Evolutionary conservation across 2,113 vertebrate genomes (phyloP).

Genomic region (Bathybates hornii): DNA sequence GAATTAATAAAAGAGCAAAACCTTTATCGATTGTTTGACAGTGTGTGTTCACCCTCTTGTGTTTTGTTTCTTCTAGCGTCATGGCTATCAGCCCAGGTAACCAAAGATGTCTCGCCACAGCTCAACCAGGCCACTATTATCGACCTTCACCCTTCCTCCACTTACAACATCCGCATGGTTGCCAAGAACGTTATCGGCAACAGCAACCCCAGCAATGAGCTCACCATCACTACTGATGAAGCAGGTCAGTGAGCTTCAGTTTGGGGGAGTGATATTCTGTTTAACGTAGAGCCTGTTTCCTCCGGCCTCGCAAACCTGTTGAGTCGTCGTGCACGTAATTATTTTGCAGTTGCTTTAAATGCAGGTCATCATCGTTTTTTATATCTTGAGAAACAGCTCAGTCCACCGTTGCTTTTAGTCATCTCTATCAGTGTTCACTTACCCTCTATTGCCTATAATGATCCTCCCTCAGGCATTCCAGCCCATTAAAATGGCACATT

Average conservation of each 20-base stretch:
- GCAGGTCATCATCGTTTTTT: slow-evolving; percentile 5
- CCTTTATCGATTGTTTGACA: background rate
- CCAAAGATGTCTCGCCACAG: slow-evolving; percentile 98
- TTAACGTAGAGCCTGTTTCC: background rate
- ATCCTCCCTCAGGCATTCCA: background rate
- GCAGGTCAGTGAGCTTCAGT: slow-evolving; percentile 77
- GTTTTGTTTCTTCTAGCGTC: slow-evolving; percentile 75
- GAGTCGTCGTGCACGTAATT: background rate
- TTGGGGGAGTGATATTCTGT: background rate
- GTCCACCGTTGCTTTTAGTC: slow-evolving; percentile 11
- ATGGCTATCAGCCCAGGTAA: slow-evolving; percentile 96
- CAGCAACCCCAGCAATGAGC: slow-evolving; percentile 97
- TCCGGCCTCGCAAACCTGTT: background rate
- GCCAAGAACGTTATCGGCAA: slow-evolving; percentile 98
- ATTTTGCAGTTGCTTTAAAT: slow-evolving; percentile 11
- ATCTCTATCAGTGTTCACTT: slow-evolving; percentile 27
- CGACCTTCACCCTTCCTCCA: slow-evolving; percentile 97
- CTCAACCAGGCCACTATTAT: slow-evolving; percentile 99
- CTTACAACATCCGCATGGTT: slow-evolving; percentile 98
- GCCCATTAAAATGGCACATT: slow-evolving; percentile 26
- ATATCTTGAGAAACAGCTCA: slow-evolving; percentile 4
- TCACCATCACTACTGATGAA: slow-evolving; percentile 98
- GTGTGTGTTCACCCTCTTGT: background rate
- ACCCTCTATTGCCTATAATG: slow-evolving; percentile 28
- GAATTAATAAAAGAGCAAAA: background rate